Evolutionary conservation across 2,888 invertebrate species (phyloP).

Genomic region (Tolmerus cingulatus): DNA sequence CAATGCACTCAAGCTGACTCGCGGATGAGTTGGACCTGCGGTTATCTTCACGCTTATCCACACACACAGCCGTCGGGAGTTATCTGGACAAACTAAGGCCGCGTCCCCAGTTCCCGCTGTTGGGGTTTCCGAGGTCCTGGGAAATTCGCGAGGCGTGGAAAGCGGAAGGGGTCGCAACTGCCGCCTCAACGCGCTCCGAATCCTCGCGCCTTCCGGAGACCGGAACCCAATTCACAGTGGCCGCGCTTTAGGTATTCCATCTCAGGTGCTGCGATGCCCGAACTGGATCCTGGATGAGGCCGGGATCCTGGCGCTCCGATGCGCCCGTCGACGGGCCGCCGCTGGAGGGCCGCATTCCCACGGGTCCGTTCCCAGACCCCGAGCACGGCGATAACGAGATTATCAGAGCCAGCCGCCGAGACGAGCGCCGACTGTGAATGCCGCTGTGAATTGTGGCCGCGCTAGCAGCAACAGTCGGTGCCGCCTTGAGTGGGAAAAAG

Average conservation of each 20-base stretch:
- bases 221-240: background rate
- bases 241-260: background rate
- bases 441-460: background rate
- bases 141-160: background rate
- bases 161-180: background rate
- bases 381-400: background rate
- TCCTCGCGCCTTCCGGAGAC: background rate
- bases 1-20: background rate
- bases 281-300: background rate
- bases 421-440: background rate
- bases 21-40: background rate
- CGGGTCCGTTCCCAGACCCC: background rate
- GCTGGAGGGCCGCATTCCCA: background rate
- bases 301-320: background rate
- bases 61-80: background rate
- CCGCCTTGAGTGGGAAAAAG: background rate
- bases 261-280: background rate
- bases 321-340: background rate
- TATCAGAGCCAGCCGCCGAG: background rate
- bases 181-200: background rate
- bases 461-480: slow-evolving; percentile 1
- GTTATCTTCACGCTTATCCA: background rate
- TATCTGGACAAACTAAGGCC: background rate
- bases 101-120: background rate
- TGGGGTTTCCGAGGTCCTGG: background rate